phyloP scores from a whole-genome alignment of 2,113 vertebrate species.

The Ctenomys sociabilis region DNA sequence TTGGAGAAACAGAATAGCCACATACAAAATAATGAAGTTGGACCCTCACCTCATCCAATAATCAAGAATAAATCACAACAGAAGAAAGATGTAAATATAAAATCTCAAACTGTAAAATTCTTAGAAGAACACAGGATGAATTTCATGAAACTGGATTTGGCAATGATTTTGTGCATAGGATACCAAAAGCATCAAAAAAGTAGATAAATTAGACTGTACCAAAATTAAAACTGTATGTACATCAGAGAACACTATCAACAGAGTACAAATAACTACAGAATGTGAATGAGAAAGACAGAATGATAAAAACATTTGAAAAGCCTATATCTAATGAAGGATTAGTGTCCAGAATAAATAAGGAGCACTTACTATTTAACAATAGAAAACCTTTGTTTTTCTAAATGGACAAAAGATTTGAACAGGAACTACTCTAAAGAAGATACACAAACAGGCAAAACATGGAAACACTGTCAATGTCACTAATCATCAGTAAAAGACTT shows the following conservation, averaged over 20 bases:
- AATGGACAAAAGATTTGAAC: not conserved
- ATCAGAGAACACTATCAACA: not conserved
- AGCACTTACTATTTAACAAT: not conserved
- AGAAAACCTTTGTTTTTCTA: not conserved
- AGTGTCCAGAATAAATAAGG: conserved; percentile 6
- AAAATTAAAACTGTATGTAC: not conserved
- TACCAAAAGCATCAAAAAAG: not conserved
- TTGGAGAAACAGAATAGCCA: not conserved
- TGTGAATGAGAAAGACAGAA: too few relatives aligned
- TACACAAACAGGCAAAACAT: not conserved
- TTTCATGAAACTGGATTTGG: not conserved
- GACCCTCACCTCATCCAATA: not conserved
- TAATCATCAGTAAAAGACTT: not conserved
- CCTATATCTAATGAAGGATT: not conserved
- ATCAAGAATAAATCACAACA: not conserved
- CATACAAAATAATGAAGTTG: not conserved
- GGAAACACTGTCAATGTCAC: not conserved
- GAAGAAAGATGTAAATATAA: not conserved
- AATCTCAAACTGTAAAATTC: not conserved
- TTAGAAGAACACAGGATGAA: not conserved
- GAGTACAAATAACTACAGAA: not conserved
- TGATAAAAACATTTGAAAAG: not conserved
- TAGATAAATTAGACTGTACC: not conserved
- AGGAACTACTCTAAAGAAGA: not conserved
- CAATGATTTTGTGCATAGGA: not conserved